Percentiles rank a stretch among this genome's conserved stretches.
These are phyloP conservation scores for Prorops nasuta DNA, from an alignment of 1,140 invertebrate genomes.

Conservation along the genomic window DNA sequence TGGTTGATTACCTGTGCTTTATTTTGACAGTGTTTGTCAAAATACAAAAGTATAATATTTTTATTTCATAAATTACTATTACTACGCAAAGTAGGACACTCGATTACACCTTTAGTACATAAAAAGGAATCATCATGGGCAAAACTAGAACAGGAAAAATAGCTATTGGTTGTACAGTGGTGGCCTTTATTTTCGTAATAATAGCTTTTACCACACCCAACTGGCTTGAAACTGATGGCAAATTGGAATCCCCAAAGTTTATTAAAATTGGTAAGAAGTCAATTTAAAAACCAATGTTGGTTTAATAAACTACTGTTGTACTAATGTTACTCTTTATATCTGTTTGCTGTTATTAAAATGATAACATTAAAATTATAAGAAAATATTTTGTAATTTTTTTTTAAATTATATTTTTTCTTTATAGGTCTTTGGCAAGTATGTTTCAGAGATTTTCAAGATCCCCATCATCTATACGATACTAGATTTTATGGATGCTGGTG, in stretches of 20 bases:
- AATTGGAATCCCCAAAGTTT: conserved; percentile 76
- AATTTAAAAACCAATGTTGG: too few species aligned
- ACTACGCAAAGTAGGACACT: background rate
- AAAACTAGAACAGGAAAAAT: conserved; percentile 70
- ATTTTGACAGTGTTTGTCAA: background rate
- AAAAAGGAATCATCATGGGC: conserved; percentile 32
- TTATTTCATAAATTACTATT: background rate
- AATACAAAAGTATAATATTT: background rate
- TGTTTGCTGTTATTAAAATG: background rate
- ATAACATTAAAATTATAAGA: background rate
- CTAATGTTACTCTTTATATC: background rate
- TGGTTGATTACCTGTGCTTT: background rate
- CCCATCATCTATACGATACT: conserved; percentile 76
- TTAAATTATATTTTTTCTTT: conserved; percentile 34
- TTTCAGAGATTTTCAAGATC: conserved; percentile 80
- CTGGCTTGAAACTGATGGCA: conserved; percentile 87
- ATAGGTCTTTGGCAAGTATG: conserved; percentile 92
- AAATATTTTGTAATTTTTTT: conserved; percentile 1
- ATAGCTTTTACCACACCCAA: conserved; percentile 89
- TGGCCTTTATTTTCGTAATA: conserved; percentile 74
- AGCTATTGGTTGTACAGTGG: conserved; percentile 65
- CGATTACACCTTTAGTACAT: too few species aligned
- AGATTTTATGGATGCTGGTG: conserved; percentile 83
- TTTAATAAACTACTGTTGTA: background rate
- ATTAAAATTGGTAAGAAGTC: conserved; percentile 71